Evolutionary conservation across 2,797 vertebrate genomes (phyloP), one percentile per base, ranked within the genome.

Genomic region (Denticeps clupeoides): DNA sequence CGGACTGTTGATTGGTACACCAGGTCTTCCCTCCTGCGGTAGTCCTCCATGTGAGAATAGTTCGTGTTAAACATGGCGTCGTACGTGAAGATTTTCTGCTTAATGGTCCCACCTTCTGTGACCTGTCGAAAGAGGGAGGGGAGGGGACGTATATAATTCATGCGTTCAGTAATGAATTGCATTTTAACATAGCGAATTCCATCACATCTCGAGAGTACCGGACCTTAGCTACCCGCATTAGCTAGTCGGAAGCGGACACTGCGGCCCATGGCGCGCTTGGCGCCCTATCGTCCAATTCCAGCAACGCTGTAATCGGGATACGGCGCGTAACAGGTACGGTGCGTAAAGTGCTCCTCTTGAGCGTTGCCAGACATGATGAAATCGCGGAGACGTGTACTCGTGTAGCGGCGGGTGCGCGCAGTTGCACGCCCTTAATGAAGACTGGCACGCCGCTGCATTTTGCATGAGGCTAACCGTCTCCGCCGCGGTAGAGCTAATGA

Each of bases 1-100:
- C 94, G 84, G 66, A 98, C 91, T 0, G 94, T 98, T 41, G 92
- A 94, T 67, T 97, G 93, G 59, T 98, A 98, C 16, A 97, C 90
- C 10, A 98, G 81, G 49, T 98, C 94, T 56, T 98, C 92, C 10
- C 93, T 74, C 66, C 87, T 84, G 53, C 90, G 84, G 59, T 93
- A 93, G 59, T 90, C 93, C 74, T 98, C 94, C 91, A 97, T 93
- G 71, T 98, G 93, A 0, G 94, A 97, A 72, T 90, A 93, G 68
- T 98, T 98, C 77, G 93, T 97, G 67, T 94, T 97, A 72, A 98
- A 98, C 92, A 97, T 97, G 58, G 94, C 94, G 21, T 98, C 94
- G 0, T 97, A 97, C 33, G 94, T 98, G 71, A 98, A 98, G 61
- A 98, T 90, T 77, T 97, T 98, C 87, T 98, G 94, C 65, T 93